Evolutionary conservation across 2,113 vertebrate species (phyloP), one percentile per base, ranked within the genome.

Genomic region (Amazona vittata): DNA sequence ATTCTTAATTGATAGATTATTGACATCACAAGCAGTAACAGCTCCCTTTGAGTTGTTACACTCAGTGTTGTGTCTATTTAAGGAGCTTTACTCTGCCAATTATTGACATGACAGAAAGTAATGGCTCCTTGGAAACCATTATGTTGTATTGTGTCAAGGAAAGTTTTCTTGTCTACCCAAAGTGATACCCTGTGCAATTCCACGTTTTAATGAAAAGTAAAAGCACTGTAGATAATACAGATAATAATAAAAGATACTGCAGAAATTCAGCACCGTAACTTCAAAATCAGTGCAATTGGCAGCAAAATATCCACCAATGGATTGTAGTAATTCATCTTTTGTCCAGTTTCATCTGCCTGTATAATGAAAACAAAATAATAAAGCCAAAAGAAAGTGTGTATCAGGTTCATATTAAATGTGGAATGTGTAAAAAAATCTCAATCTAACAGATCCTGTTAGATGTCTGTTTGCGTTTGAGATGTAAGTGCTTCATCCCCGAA

Each of bases 1-100:
- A 55, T 37, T 31, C 76, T 96, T 95, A 96, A 97, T 41, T 95
- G 97, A 97, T 92, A 93, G 93, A 83, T 97, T 97, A 97, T 97
- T 97, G 95, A 96, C 91, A 96, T 65, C 91, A 64, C 62, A 89
- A 52, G 86, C 6, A 29, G 57, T 75, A 88, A 43, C 1, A 29
- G 70, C 84, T 91, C 65, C 67, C 87, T 74, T 93, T 81, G 89
- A 81, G 35, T 79, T 77, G 44, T 95, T 93, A 95, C 35, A 95
- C n/a, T 86, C 43, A 15, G 70, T 57, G 74, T 18, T 62, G 20
- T 33, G n/a, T 35, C 37, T 94, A 18, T 67, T 90, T 85, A 94
- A 91, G 71, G 57, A 93, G 50, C 65, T 79, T 87, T 96, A 88
- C 94, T 93, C 83, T 93, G 75, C 41, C 83, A 80, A 22, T 89